Percentiles rank a stretch among this genome's conserved stretches.
Evolutionary conservation across 2,888 invertebrate genomes (phyloP).

Genomic region (Agapostemon virescens): DNA sequence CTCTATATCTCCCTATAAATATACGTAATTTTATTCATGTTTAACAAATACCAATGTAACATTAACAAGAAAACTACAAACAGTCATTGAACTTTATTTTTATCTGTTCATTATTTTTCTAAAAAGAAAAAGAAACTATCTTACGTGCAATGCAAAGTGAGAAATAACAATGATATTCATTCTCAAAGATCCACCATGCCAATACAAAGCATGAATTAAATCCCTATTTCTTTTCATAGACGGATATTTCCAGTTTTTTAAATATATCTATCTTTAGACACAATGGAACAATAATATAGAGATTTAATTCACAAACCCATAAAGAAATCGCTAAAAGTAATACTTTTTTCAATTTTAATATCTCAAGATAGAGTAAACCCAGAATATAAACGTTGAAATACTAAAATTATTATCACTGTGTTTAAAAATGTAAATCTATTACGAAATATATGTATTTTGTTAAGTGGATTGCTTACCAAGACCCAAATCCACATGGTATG

Average conservation of each 20-base stretch:
- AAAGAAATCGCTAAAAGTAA: conserved; percentile 44
- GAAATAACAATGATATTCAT: conserved; percentile 67
- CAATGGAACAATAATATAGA: conserved; percentile 45
- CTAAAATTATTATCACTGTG: conserved; percentile 54
- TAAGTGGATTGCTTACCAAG: conserved; percentile 80
- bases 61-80: conserved; percentile 60
- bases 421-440: conserved; percentile 62
- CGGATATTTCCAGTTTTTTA: not conserved
- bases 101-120: conserved; percentile 45
- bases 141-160: conserved; percentile 75
- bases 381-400: conserved; percentile 50
- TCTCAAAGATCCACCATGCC: conserved; percentile 70
- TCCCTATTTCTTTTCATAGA: conserved; percentile 56
- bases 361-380: conserved; percentile 47
- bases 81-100: conserved; percentile 60
- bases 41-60: conserved; percentile 29
- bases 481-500: conserved; percentile 81
- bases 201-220: conserved; percentile 72
- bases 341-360: conserved; percentile 27
- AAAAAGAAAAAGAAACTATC: conserved; percentile 64
- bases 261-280: not conserved
- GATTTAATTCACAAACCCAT: conserved; percentile 63
- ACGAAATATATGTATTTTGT: conserved; percentile 71
- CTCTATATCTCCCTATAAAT: conserved; percentile 87
- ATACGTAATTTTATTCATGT: conserved; percentile 57